A percentile compares a stretch with the other conserved stretches of the same genome.
Evolutionary conservation across 2,113 vertebrate species (phyloP).

Genomic region (Nanger granti): DNA sequence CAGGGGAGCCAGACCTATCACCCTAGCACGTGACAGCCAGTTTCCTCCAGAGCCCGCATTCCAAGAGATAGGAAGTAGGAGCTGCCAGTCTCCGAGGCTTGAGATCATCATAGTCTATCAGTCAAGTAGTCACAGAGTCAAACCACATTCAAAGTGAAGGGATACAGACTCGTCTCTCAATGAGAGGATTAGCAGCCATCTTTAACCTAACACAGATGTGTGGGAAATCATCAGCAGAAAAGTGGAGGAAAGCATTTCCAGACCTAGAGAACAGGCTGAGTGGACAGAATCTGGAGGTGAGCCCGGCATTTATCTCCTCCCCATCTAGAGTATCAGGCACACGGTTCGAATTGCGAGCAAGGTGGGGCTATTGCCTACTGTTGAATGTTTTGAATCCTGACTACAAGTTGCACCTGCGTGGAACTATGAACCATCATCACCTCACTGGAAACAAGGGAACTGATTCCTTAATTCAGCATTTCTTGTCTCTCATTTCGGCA

Average conservation of each 20-base stretch:
- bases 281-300: not conserved
- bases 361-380: not conserved
- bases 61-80: not conserved
- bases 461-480: not conserved
- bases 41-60: not conserved
- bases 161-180: not conserved
- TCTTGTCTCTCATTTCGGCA: not conserved
- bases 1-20: not conserved
- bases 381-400: not conserved
- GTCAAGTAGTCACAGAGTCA: not conserved
- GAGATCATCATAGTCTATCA: not conserved
- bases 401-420: not conserved
- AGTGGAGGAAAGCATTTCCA: not conserved
- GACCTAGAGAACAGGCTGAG: not conserved
- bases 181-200: not conserved
- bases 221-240: not conserved
- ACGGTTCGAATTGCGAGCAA: not conserved
- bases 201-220: not conserved
- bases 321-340: not conserved
- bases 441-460: not conserved
- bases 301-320: not conserved
- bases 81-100: not conserved
- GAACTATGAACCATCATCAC: not conserved
- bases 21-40: not conserved
- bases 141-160: not conserved